A percentile compares a stretch with the other conserved stretches of the same genome.
Evolutionary conservation across 2,113 vertebrate species (phyloP).

Genomic region (Neofelis nebulosa): DNA sequence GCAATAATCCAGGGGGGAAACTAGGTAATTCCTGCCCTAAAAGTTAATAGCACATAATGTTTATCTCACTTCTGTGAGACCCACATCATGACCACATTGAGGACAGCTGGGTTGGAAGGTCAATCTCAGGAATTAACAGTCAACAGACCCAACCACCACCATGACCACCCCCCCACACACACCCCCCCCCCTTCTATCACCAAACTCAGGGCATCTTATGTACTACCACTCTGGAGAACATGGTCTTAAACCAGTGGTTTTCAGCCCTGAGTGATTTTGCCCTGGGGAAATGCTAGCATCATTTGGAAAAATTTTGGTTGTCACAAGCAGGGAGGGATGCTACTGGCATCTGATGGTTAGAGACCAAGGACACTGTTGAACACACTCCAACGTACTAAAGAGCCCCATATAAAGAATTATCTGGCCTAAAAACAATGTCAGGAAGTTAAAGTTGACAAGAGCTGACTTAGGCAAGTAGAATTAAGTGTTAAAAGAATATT

Average conservation of each 20-base stretch:
- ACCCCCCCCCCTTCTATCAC: background rate
- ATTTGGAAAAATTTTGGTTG: background rate
- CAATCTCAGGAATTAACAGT: background rate
- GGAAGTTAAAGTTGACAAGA: background rate
- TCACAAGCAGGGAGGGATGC: background rate
- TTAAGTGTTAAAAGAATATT: background rate
- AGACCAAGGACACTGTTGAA: background rate
- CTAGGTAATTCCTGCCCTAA: background rate
- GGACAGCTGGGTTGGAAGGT: background rate
- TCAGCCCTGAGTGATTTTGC: background rate
- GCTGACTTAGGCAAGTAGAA: background rate
- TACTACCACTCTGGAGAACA: background rate
- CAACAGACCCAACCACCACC: background rate
- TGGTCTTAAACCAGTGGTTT: background rate
- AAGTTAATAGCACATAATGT: background rate
- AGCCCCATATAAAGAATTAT: background rate
- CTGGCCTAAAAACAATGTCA: background rate
- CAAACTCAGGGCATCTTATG: background rate
- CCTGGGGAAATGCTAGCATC: background rate
- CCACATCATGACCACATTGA: background rate
- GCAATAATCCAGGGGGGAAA: background rate
- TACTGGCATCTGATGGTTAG: no score
- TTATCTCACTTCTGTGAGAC: background rate
- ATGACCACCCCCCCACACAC: fast-evolving
- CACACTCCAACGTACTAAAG: background rate